These are phyloP conservation scores for Eulemur macaco DNA, from an alignment of 2,113 vertebrate genomes.

Conservation along the genomic window DNA sequence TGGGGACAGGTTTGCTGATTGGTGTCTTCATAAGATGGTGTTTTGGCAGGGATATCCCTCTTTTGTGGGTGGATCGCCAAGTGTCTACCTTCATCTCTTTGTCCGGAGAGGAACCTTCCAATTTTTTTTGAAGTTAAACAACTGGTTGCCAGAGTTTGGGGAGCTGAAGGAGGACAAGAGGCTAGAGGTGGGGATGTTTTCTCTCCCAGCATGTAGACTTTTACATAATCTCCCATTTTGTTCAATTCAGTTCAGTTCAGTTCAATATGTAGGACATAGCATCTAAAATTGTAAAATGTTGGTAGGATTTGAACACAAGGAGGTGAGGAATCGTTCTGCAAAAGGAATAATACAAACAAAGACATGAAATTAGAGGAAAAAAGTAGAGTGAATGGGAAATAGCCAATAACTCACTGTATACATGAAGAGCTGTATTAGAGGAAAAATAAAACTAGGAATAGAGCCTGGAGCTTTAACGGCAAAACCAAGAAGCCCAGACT, in stretches of 20 bases:
- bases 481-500: not conserved
- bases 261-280: not conserved
- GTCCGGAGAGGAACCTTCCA: not conserved
- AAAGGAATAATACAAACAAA: not conserved
- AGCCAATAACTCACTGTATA: not conserved
- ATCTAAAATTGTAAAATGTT: not conserved
- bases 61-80: not conserved
- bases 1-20: not conserved
- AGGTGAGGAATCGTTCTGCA: not conserved
- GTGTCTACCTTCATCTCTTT: not conserved
- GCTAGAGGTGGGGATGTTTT: not conserved
- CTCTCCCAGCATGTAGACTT: not conserved
- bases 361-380: not conserved
- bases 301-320: not conserved
- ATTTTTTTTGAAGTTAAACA: constrained; percentile 12
- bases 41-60: not conserved
- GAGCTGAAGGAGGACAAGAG: not conserved
- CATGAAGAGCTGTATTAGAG: not conserved
- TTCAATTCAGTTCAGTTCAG: not conserved
- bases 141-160: not conserved
- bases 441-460: not conserved
- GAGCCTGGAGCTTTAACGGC: not conserved
- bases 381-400: not conserved
- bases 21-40: not conserved
- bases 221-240: not conserved